A percentile compares a stretch with the other conserved stretches of the same genome.
phyloP scores from a whole-genome alignment of 2,113 vertebrate species.

The Marcusenius ussheri region DNA sequence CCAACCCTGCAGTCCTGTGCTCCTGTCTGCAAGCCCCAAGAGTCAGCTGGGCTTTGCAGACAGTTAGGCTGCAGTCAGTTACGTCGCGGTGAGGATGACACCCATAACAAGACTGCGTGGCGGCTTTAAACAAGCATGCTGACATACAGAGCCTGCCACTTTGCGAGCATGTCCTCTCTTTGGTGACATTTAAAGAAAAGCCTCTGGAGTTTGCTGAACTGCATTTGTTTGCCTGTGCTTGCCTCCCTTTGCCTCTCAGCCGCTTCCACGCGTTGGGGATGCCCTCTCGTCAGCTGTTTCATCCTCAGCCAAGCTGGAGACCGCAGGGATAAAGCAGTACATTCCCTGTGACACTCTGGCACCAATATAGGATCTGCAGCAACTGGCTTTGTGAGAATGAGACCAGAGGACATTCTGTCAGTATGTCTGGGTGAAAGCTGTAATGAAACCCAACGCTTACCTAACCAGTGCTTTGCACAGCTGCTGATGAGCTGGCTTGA shows the following conservation, averaged over 20 bases:
- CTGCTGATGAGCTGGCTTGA: conserved; percentile 12
- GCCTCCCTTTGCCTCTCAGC: background rate
- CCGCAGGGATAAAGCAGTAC: background rate
- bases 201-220: background rate
- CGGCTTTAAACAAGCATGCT: background rate
- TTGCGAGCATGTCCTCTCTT: background rate
- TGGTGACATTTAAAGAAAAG: conserved; percentile 1
- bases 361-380: background rate
- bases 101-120: background rate
- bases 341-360: background rate
- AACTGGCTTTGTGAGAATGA: conserved; percentile 20
- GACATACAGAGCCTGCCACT: background rate
- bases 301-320: background rate
- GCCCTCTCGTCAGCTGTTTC: background rate
- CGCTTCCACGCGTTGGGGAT: background rate
- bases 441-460: conserved; percentile 12
- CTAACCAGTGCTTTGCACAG: conserved; percentile 15
- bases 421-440: conserved; percentile 22
- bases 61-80: background rate
- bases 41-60: background rate
- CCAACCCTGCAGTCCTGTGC: background rate
- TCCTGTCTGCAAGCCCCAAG: background rate
- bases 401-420: conserved; percentile 30
- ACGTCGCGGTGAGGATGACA: background rate
- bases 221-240: background rate